Base-by-base conservation (phyloP, 2,888 invertebrate genomes). In the Antheraea assamensis region DNA sequence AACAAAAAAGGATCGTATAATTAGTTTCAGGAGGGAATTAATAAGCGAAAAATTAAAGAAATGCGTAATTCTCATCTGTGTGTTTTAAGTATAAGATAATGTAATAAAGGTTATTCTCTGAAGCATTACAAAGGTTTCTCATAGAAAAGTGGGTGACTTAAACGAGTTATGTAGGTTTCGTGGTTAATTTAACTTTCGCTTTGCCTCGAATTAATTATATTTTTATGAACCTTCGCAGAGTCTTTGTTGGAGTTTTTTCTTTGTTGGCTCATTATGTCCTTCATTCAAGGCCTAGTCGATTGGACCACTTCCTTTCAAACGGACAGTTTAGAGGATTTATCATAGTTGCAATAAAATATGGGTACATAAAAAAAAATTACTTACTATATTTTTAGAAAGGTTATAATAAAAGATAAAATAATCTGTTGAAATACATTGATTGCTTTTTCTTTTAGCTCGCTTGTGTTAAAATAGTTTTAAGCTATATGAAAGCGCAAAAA, bases 41-140 rank as follows among this genome's bases (percentile, higher is more conserved):
- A 52, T 52, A 52, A 17, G 52, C 19, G 52, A 10, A n/a, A 24
- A 10, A 61, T 13, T 1, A 27, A 13, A 61, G 27, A 61, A 61
- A 15, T 2, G 27, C 15, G 58, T 19, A 61, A 68, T 49, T 19
- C 15, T 24, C 21, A 35, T 42, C 72, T 52, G 52, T 72, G 35
- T 71, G 27, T 71, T 73, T 35, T 42, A n/a, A 42, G 19, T 31
- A 31, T 24, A 74, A 80, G 78, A 80, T 82, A 81, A 82, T 80
- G 81, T 78, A 81, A 82, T 82, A 81, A 80, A 76, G 76, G 75
- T 75, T 80, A 82, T 83, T 84, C 80, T 85, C 85, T 82, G 80
- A 78, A 77, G 80, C 84, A 82, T 85, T 83, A 84, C 80, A 78
- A 80, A 79, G 80, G 84, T 78, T 79, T 77, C 73, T 76, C 75